Evolutionary conservation across 2,888 invertebrate genomes (phyloP), one percentile per base, ranked within the genome.

Genomic region (Euplexia lucipara): DNA sequence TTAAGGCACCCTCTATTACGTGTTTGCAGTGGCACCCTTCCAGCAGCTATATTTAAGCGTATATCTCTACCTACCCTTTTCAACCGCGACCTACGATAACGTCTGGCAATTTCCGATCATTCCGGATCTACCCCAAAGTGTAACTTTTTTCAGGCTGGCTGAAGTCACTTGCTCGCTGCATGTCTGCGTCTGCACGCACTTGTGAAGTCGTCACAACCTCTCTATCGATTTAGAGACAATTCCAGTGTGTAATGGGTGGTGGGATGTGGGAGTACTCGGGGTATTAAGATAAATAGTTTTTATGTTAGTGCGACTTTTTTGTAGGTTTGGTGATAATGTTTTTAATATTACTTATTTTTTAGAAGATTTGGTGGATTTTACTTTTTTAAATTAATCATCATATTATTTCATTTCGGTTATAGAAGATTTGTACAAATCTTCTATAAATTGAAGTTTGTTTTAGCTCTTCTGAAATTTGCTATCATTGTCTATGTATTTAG

Each of bases 51-150:
- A 62, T 61, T 52, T 62, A 73, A 51, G 45, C 73, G 51, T 73
- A 63, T 62, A 81, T 76, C 75, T 73, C 62, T 62, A 81, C 75
- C 75, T 77, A 54, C 83, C 78, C 79, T 85, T 83, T 73, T 67
- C 76, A 69, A 64, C 77, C 79, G 70, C 74, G 91, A 92, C 93
- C 93, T 94, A 86, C 88, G 90, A 79, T 81, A 93, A 92, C 79
- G 89, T 88, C 88, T 90, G 88, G 80, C 82, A 75, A 77, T 80
- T 84, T 86, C 57, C 69, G 63, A 68, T 66, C 56, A 58, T 63
- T 64, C 81, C 30, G 59, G 77, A 82, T 82, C 82, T 78, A 78
- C 81, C 79, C 81, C 75, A 81, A 82, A 79, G 73, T 52, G 64
- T 68, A 75, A 70, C 64, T 51, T 76, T 81, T 74, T 79, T 71